Evolutionary conservation across 2,888 invertebrate genomes (phyloP), one percentile per base, ranked within the genome.

Genomic region (Amphipyra tragopoginis): DNA sequence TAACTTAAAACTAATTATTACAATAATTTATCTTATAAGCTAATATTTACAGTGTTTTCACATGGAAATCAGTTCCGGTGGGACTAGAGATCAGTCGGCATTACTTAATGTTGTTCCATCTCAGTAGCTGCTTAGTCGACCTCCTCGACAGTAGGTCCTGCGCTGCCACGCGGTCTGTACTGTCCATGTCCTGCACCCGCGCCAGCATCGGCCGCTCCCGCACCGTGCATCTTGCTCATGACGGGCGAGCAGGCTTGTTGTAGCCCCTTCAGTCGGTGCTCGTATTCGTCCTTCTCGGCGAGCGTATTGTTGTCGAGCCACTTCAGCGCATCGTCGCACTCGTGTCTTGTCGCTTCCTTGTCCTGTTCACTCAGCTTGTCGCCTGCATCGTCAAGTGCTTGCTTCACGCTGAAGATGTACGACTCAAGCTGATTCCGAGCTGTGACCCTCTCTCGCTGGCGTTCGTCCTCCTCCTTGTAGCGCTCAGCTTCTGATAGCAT

Each of bases 401-500:
- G 97, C 80, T 96, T 97, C 48, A 96, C 96, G 65, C 95, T 95
- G 86, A 96, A 97, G 15, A 96, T 95, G 86, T 97, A 97, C 38
- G 95, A 90, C 86, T 97, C 98, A 50, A 98, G 92, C 62, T 95
- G 95, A 87, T 98, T 98, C 65, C 97, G 96, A 21, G 97, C 96
- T 0, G 95, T 84, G 11, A 98, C 96, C 43, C 96, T 94, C 65
- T 97, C 96, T 7, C 96, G 93, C 74, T 97, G 97, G 60, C 95
- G 95, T 51, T 96, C 96, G 81, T 97, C 97, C 82, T 97, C 97
- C 40, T 96, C 97, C 52, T 96, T 96, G 86, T 97, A 97, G 45
- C 93, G 94, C 80, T 97, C 97, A 0, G 97, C 97, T 68, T 97
- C 97, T 2, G 95, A 89, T 44, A 97, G 88, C 97, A 97, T 98